Percentiles rank a stretch among this genome's conserved stretches.
phyloP scores from a whole-genome alignment of 2,888 invertebrate species.

The Sarcophaga caerulescens region DNA sequence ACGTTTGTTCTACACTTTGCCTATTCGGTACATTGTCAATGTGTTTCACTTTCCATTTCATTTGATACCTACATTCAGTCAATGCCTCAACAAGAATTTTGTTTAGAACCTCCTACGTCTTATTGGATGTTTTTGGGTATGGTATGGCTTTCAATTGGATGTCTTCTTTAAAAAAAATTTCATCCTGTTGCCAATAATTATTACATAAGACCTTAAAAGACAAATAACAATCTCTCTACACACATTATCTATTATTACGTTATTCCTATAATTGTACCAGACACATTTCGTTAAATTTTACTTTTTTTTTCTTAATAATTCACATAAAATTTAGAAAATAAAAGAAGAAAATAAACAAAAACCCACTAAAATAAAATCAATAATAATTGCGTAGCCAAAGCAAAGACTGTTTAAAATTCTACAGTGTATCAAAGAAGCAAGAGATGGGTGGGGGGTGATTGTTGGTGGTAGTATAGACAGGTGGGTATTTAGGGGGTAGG shows the following conservation, averaged over 20 bases:
- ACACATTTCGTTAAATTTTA: neutral
- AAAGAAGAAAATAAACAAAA: too few species aligned
- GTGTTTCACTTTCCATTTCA: conserved; percentile 52
- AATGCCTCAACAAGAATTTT: conserved; percentile 25
- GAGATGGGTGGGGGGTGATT: neutral
- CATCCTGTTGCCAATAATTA: conserved; percentile 37
- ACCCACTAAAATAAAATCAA: conserved; percentile 25
- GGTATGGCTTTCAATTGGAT: neutral
- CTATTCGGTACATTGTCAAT: neutral
- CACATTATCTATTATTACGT: neutral
- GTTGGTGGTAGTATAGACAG: neutral
- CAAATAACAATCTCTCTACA: neutral
- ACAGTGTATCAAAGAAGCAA: neutral
- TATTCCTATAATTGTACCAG: neutral
- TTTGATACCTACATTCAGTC: conserved; percentile 9
- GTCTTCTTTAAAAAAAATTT: neutral
- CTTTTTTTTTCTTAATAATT: too few species aligned
- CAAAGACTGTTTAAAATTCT: neutral
- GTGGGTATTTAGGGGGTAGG: neutral
- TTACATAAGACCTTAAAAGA: conserved; percentile 35
- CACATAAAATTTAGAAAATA: too few species aligned
- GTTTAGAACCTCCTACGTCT: conserved; percentile 21
- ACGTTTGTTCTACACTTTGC: conserved; percentile 15
- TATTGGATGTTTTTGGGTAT: conserved; percentile 3
- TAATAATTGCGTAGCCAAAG: conserved; percentile 35